These are phyloP conservation scores for Pogona vitticeps DNA, from an alignment of 2,113 vertebrate genomes.

Conservation along the genomic window DNA sequence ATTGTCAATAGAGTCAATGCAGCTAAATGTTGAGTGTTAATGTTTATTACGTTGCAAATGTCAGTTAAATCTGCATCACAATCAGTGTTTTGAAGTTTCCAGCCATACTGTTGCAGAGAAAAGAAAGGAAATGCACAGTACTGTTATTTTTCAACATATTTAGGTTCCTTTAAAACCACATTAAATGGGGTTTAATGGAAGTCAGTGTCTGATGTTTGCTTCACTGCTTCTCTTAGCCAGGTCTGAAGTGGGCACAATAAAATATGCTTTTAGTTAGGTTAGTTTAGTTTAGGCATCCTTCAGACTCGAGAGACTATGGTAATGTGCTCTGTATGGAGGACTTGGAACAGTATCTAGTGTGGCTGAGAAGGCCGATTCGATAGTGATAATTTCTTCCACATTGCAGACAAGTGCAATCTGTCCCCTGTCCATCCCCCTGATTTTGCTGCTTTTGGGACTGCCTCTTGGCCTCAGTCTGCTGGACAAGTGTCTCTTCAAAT, in stretches of 20 bases:
- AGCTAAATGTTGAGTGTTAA: slow-evolving; percentile 24
- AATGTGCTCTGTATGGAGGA: too few relatives aligned
- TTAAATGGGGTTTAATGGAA: slow-evolving; percentile 36
- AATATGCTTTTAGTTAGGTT: slow-evolving; percentile 45
- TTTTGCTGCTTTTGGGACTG: too few relatives aligned
- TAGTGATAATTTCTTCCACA: too few relatives aligned
- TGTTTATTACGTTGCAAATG: background rate
- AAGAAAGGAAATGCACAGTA: rapidly evolving
- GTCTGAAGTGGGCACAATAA: slow-evolving; percentile 29
- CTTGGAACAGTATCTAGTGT: too few relatives aligned
- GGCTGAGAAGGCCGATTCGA: too few relatives aligned
- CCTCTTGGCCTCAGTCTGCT: too few relatives aligned
- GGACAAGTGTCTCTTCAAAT: too few relatives aligned
- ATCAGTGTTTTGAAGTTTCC: too few relatives aligned
- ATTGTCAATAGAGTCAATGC: slow-evolving; percentile 14
- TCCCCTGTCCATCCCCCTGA: too few relatives aligned
- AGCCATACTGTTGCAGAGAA: background rate
- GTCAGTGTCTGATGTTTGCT: background rate
- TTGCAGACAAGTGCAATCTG: too few relatives aligned
- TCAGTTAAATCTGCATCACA: rapidly evolving
- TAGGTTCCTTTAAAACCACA: slow-evolving; percentile 23
- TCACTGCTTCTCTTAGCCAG: slow-evolving; percentile 34
- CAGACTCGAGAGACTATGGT: too few relatives aligned
- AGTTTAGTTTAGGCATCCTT: too few relatives aligned
- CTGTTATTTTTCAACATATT: slow-evolving; percentile 6